phyloP scores from a whole-genome alignment of 2,797 vertebrate species.

The Tenualosa ilisha region DNA sequence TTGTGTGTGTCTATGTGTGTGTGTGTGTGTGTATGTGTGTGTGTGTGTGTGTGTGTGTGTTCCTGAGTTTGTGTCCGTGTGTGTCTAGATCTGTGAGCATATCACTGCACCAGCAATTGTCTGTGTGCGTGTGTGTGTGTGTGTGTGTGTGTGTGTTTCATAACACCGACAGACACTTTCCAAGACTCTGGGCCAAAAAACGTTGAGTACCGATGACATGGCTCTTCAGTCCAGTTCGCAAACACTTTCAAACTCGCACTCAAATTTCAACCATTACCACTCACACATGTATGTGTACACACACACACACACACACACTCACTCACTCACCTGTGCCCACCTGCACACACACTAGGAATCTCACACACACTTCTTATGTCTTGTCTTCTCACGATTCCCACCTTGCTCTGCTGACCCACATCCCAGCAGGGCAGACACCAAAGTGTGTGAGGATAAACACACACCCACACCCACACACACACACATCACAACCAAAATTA shows the following conservation, averaged over 20 bases:
- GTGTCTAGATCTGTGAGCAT: too few relatives aligned
- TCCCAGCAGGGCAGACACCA: not conserved
- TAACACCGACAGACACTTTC: not conserved
- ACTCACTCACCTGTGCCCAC: not conserved
- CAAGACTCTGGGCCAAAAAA: not conserved
- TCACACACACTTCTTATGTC: constrained; percentile 15
- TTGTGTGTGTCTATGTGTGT: not conserved
- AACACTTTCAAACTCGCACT: not conserved
- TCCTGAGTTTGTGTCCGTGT: too few relatives aligned
- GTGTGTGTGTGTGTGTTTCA: not conserved
- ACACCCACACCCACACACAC: not conserved
- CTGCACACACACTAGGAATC: constrained; percentile 17
- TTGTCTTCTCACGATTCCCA: not conserved
- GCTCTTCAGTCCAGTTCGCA: not conserved
- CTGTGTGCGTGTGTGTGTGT: not conserved
- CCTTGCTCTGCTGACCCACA: not conserved
- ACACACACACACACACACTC: not conserved
- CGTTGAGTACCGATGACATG: not conserved
- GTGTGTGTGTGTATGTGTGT: not conserved
- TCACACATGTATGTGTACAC: not conserved
- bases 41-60: not conserved
- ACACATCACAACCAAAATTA: not conserved
- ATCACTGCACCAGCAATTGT: too few relatives aligned
- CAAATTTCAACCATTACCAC: not conserved
- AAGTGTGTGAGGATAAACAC: not conserved